Base-by-base conservation (phyloP, 2,888 invertebrate species). In the Argynnis bischoffii region DNA sequence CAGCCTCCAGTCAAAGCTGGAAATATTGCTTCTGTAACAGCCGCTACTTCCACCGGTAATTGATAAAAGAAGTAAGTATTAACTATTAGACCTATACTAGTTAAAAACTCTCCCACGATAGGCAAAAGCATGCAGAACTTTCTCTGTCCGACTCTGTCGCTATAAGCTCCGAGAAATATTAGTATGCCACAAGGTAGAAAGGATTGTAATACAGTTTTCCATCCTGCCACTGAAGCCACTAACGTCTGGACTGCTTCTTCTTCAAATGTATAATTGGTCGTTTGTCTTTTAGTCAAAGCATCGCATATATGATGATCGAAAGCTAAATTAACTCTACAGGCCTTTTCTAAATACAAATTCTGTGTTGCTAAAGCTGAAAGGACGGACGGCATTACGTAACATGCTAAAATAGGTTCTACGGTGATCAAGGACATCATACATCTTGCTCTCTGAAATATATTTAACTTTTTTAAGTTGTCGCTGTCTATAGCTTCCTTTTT, bases 121-220 rank as follows among this genome's bases (percentile, higher is more conserved):
- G 97, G 97, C 67, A 97, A 84, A 2, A 97, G 92, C 95, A 97
- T 97, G 80, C 97, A 97, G 14, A 97, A 96, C 82, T 96, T 96
- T 76, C 96, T 92, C 69, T 95, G 91, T 0, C 96, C 95, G 73
- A 93, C 87, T 81, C 94, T 93, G 78, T 96, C 96, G 77, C 95
- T 95, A 93, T 96, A 96, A 0, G 97, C 96, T 1, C 97, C 97
- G 77, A 97, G 94, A 82, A 97, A 97, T 79, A 97, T 94, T 70
- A 97, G 95, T 67, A 97, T 88, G 48, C 96, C 91, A 57, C 97
- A 96, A 0, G 97, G 97, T 35, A 97, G 88, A 57, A 96, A 94
- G 74, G 97, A 97, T 85, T 97, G 97, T 51, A 97, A 88, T 63
- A 97, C 95, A 14, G 97, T 97, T 83, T 97, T 97, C 97, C 97